Percentiles rank a stretch among this genome's conserved stretches.
phyloP scores from a whole-genome alignment of 2,797 vertebrate genomes.

The Sebastes cheni region DNA sequence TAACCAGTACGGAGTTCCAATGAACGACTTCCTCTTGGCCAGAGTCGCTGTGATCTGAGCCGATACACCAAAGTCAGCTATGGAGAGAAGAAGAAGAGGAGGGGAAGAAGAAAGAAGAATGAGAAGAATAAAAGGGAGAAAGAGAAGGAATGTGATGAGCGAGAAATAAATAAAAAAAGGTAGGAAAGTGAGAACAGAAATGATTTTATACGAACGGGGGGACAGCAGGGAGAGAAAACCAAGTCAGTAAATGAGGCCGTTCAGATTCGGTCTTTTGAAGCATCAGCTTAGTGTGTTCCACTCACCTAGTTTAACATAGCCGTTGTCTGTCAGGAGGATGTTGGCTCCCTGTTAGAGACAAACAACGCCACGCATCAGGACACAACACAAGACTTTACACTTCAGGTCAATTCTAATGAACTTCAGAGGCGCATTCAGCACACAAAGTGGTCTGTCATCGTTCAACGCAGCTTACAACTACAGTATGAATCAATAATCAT shows the following conservation, averaged over 20 bases:
- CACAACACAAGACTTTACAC: background rate
- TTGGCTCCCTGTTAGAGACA: constrained; percentile 91
- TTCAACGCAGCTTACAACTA: background rate
- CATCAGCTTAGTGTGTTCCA: constrained; percentile 10
- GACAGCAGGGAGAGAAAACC: background rate
- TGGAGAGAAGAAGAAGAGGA: background rate
- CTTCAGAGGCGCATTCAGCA: background rate
- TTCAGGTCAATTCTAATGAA: constrained; percentile 1
- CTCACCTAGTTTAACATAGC: constrained; percentile 97
- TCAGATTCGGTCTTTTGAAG: constrained; percentile 18
- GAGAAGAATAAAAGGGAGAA: background rate
- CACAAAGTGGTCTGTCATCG: background rate
- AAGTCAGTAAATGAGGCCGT: constrained; percentile 23
- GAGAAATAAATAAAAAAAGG: background rate
- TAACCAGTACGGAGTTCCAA: constrained; percentile 99
- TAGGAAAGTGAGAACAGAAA: background rate
- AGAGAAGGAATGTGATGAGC: background rate
- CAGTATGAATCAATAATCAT: background rate
- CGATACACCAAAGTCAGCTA: constrained; percentile 98
- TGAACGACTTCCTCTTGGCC: constrained; percentile 98
- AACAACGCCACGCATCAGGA: constrained; percentile 27
- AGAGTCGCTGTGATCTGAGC: constrained; percentile 98
- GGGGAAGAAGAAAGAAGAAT: background rate
- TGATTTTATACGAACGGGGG: background rate
- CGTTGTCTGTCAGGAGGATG: constrained; percentile 97